Evolutionary conservation across 2,797 vertebrate genomes (phyloP), one percentile per base, ranked within the genome.

Genomic region (Huso huso): DNA sequence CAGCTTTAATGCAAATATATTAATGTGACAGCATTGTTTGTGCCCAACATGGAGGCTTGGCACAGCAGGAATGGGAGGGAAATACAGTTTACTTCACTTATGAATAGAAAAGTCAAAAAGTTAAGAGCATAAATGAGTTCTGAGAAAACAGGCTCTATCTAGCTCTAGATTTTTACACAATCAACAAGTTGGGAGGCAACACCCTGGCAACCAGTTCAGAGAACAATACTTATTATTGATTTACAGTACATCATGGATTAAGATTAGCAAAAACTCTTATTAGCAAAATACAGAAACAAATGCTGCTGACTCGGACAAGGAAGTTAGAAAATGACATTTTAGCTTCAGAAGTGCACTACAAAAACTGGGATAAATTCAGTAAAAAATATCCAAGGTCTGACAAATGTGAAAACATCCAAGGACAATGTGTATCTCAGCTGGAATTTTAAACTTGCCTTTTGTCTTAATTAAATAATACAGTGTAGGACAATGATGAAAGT

Each of bases 391-490:
- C 48, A 59, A 64, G 53, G 53, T 59, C 62, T 64, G 52, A 64
- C 48, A 50, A 58, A 58, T 13, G 7, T 23, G 61, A 48, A 37
- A 62, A 62, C 11, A 48, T 62, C 18, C 61, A 62, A 62, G 61
- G 61, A 7, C 61, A 62, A 3, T 61, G 73, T 61, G 68, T 76
- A 70, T 68, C 74, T 74, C 72, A 72, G 76, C 79, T 37, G 37
- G 37, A 37, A 37, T 76, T 77, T 72, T 71, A 72, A 51, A 68
- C 76, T 69, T 72, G 73, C 79, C 78, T 82, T 74, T 69, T 59
- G 78, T 71, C 77, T 79, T 87, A 86, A 90, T 87, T 81, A 88
- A 86, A 89, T 84, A 80, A 89, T 83, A 80, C 80, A 87, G 75
- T 67, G 83, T n/a, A 58, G 84, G 80, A 50, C 76, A 79, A 82